Evolutionary conservation across 1,140 invertebrate species (phyloP).

Genomic region (Caenorhabditis latens): DNA sequence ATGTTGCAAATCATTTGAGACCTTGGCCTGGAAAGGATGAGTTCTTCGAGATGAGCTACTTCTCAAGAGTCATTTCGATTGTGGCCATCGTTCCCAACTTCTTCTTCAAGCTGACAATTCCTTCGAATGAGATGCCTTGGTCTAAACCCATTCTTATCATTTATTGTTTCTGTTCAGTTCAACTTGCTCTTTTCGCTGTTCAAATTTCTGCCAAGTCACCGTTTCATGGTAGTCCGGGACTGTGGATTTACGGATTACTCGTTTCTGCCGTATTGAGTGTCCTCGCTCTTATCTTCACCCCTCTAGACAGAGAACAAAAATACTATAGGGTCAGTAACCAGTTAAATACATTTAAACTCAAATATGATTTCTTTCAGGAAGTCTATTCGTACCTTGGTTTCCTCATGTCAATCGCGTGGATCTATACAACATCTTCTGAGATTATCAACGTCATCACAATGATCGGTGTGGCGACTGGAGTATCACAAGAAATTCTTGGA

Average conservation of each 20-base stretch:
- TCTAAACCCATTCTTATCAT: conserved; percentile 81
- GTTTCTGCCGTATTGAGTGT: conserved; percentile 69
- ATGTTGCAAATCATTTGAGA: conserved; percentile 53
- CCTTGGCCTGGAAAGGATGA: conserved; percentile 47
- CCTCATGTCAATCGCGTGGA: conserved; percentile 82
- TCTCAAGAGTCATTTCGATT: conserved; percentile 4
- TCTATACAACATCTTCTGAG: conserved; percentile 83
- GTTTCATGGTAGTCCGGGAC: conserved; percentile 58
- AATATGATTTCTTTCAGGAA: conserved; percentile 61
- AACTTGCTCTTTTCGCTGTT: conserved; percentile 77
- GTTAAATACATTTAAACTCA: background rate
- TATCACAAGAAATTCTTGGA: conserved; percentile 81
- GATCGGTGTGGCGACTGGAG: conserved; percentile 73
- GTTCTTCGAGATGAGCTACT: conserved; percentile 41
- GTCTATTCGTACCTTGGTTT: conserved; percentile 82
- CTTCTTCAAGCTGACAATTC: conserved; percentile 81
- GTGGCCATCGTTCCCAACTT: conserved; percentile 77
- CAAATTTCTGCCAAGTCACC: conserved; percentile 53
- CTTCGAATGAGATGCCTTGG: conserved; percentile 82
- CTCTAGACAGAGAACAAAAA: conserved; percentile 66
- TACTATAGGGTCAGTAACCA: conserved; percentile 70
- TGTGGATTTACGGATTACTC: conserved; percentile 67
- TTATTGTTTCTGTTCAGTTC: conserved; percentile 80
- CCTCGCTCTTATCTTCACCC: conserved; percentile 67
- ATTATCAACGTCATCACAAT: conserved; percentile 82